Evolutionary conservation across 2,113 vertebrate species (phyloP), one percentile per base, ranked within the genome.

Genomic region (Oncorhynchus clarkii): DNA sequence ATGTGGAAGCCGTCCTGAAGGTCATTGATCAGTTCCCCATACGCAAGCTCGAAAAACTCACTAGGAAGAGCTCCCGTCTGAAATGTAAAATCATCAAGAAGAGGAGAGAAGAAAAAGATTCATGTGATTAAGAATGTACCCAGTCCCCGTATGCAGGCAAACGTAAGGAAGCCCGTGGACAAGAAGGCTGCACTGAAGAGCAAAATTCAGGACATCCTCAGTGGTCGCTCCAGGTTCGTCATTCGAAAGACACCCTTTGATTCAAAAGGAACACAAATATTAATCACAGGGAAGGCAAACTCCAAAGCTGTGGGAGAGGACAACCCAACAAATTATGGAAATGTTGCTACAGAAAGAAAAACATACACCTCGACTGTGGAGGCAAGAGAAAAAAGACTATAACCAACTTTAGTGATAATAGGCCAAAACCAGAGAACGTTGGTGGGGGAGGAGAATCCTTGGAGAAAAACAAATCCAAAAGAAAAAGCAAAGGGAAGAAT

Each of bases 41-140:
- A 76, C 90, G 94, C 72, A 93, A 91, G 79, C 76, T 95, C 80
- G 93, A 95, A 80, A 94, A 88, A 78, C 81, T 94, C 70, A 91
- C 92, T 20, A 89, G 93, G 66, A 93, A 92, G 79, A 89, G 90
- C 4, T 82, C 79, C 0, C 26, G 31, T 1, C 14, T 88, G 27
- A 94, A 87, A 86, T 94, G 94, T 78, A 89, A 87, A 76, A 83
- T 80, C 26, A 64, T 67, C 14, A 94, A 92, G 75, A 93, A 90
- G 82, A 91, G 89, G 77, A 57, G 67, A 27, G 66, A 89, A 83
- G 73, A 91, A 82, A 70, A 89, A 80, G 76, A 67, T 72, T 49
- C 45, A 67, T 8, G 71, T 13, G 75, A 88, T 75, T 75, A 91
- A 87, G 80, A 73, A 27, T 29, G 71, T 78, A 3, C 78, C 82